Base-by-base conservation (phyloP, 2,113 vertebrate genomes). In the Balaenoptera acutorostrata region DNA sequence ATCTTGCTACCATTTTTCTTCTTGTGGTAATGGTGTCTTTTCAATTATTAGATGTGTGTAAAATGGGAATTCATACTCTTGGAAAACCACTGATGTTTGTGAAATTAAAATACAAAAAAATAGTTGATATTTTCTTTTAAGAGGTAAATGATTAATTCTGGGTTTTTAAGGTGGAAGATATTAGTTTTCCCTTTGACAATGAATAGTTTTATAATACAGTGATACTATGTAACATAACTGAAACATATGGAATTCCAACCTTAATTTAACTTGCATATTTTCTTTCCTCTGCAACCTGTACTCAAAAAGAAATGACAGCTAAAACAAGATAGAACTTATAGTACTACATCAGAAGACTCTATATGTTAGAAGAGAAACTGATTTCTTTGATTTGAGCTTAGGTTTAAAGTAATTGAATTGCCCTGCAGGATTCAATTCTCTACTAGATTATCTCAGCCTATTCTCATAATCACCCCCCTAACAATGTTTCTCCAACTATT, bases 131-230 rank as follows among this genome's bases (percentile, higher is more conserved):
- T 83, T 96, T 89, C 81, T 8, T 71, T 88, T 66, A 82, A 85
- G 41, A 97, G 88, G n/a, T 25, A 72, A 83, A 93, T 95, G 81
- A 59, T 95, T 72, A 97, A 92, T 92, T 80, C 44, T 97, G 74
- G 77, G 81, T 17, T 85, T 95, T 72, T 64, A 89, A 98, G 88
- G 29, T 39, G 90, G 96, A 72, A 55, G 55, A 91, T 96, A 52
- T 82, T 68, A n/a, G 3, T 95, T 96, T 96, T 61, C 39, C 78
- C 33, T 21, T 64, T 89, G 93, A 94, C 74, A 75, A 52, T 41
- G 33, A 78, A 77, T 49, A 82, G 88, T 83, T 88, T 66, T 90
- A 77, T 89, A 95, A 97, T 44, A 31, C 4, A 87, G 20, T 20
- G 39, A n/a, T 80, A 69, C 75, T 93, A 72, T 91, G 93, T 90